Base-by-base conservation (phyloP, 2,888 invertebrate species). In the Adineta ricciae region DNA sequence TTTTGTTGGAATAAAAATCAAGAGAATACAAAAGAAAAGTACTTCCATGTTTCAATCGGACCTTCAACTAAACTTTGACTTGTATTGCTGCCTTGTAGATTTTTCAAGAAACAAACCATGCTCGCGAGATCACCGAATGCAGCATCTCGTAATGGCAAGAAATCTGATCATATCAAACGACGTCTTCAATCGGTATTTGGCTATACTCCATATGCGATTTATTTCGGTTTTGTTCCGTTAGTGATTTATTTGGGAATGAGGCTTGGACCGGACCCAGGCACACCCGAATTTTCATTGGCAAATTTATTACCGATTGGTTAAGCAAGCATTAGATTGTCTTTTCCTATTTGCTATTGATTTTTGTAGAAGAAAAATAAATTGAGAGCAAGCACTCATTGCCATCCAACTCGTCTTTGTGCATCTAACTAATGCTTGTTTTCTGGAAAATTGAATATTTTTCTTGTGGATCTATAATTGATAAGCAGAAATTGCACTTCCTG, bases 181-280 rank as follows among this genome's bases (percentile, higher is more conserved):
- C 78, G 78, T 78, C 78, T 78, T n/a, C 41, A 78, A n/a, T 78
- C 78, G 24, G 78, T 78, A n/a, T 2, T 78, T 14, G 41, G 78
- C 14, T 78, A 41, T 41, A 78, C 24, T 78, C 78, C 78, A 41
- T 41, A 78, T 78, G 78, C 78, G 2, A 21, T 83, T 83, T 83
- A 83, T 50, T 83, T 19, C 50, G 83, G 84, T 56, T 84, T 84
- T 27, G 41, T 84, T 1, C 84, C 84, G 41, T 9, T 56, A 38
- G 84, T 84, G 14, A 84, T 84, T 2, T 84, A 84, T 56, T 32
- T 56, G 36, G 84, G 84, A 21, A 56, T 56, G 38, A 84, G 56
- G 41, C 54, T 56, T n/a, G 84, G 84, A 27, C 38, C 54, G 0
- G 84, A 84, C 56, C 84, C 84, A 32, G 56, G 56, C 3, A 27